These are phyloP conservation scores for Rhabdomys pumilio DNA, from an alignment of 2,797 vertebrate species.

Conservation along the genomic window DNA sequence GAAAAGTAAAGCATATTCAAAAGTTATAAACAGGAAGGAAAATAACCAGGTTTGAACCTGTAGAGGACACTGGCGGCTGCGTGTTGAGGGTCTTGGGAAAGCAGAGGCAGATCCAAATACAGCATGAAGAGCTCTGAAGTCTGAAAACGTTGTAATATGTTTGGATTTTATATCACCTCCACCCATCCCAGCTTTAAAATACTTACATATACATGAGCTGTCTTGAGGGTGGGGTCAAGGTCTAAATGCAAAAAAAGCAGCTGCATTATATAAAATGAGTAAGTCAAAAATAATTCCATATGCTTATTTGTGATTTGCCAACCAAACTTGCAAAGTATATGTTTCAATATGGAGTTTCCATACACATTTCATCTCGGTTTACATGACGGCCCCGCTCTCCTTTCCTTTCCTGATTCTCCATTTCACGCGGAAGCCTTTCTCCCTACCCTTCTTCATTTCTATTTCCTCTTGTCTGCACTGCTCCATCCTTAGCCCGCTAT, in stretches of 20 bases:
- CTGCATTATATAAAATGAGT: background rate
- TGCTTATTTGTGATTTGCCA: background rate
- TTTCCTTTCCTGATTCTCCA: too few species aligned
- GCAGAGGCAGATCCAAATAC: background rate
- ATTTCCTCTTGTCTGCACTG: background rate
- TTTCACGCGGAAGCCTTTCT: too few species aligned
- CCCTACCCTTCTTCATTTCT: too few species aligned
- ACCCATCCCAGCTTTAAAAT: background rate
- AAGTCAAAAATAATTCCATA: background rate
- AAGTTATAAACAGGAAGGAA: background rate
- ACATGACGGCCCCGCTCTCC: background rate
- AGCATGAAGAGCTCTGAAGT: background rate
- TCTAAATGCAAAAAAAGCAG: background rate
- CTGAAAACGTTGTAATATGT: background rate
- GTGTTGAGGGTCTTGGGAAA: background rate
- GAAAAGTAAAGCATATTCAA: background rate
- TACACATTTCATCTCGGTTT: background rate
- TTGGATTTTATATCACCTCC: background rate
- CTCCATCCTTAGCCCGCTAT: background rate
- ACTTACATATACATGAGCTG: background rate
- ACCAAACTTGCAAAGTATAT: background rate
- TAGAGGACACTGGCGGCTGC: background rate
- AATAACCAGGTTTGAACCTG: background rate
- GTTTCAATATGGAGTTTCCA: background rate
- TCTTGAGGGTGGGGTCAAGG: too few species aligned